Conservation (phyloP, 1,140 invertebrate genomes). For the Oncopeltus fasciatus region DNA sequence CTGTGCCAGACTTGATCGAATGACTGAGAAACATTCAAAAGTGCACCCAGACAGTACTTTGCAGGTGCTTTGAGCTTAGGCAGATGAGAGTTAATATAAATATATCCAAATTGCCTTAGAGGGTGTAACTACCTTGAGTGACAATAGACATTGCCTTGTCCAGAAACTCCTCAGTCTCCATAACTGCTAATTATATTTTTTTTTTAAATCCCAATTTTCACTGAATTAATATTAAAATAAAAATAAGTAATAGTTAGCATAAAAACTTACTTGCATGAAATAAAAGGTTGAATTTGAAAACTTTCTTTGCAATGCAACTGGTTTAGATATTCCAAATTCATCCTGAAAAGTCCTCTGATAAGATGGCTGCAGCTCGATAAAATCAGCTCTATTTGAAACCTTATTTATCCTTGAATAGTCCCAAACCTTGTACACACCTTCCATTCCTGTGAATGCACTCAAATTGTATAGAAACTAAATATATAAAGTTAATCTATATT, state of each 20-base stretch:
- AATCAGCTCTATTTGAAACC: conserved; percentile 57
- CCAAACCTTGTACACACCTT: conserved; percentile 73
- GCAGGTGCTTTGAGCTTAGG: too few species aligned
- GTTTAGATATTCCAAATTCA: conserved; percentile 26
- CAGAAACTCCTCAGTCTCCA: not conserved
- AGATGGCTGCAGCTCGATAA: conserved; percentile 68
- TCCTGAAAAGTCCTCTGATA: conserved; percentile 49
- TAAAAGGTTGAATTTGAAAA: conserved; percentile 21
- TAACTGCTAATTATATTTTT: not conserved
- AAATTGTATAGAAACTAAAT: not conserved
- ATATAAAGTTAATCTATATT: not conserved
- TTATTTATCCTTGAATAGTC: conserved; percentile 70
- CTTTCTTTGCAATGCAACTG: conserved; percentile 40
- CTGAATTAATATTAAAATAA: not conserved
- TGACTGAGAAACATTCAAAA: too few species aligned
- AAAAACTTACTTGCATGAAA: not conserved
- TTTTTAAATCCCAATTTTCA: not conserved
- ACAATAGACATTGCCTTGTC: not conserved
- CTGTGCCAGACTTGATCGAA: too few species aligned
- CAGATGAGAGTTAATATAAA: too few species aligned
- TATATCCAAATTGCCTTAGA: not conserved
- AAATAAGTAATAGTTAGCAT: not conserved
- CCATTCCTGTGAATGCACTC: conserved; percentile 36
- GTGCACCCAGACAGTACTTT: too few species aligned
- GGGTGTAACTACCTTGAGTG: not conserved